A percentile compares a stretch with the other conserved stretches of the same genome.
These are phyloP conservation scores for Palythoa caribaeorum DNA, from an alignment of 92 coral and sea anemone species.

Conservation along the genomic window DNA sequence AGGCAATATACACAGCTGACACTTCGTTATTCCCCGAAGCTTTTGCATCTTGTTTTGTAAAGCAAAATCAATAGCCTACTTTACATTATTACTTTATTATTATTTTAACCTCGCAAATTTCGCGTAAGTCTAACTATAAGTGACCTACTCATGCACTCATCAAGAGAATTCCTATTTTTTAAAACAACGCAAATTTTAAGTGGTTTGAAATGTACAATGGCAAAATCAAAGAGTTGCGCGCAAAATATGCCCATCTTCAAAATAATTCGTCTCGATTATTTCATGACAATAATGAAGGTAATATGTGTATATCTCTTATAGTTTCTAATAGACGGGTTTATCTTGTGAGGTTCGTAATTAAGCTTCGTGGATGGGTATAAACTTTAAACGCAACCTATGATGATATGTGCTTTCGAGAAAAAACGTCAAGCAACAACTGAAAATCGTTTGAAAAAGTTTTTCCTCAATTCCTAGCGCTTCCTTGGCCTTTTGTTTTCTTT, in stretches of 20 bases:
- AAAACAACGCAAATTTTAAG: neutral
- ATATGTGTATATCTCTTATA: neutral
- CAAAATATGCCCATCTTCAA: neutral
- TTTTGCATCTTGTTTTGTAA: neutral
- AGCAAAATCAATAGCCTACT: neutral
- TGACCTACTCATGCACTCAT: neutral
- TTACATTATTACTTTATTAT: no score
- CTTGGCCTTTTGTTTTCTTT: slow-evolving; percentile 21
- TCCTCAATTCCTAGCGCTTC: neutral
- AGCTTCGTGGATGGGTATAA: neutral
- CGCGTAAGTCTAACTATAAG: neutral
- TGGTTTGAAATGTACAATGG: neutral
- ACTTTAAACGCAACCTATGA: neutral
- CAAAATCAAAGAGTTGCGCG: neutral
- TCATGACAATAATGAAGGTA: neutral
- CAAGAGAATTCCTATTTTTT: neutral
- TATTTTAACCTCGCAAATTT: neutral
- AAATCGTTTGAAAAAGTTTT: neutral
- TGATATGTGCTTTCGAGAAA: neutral
- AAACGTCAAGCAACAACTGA: neutral
- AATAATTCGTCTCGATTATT: neutral
- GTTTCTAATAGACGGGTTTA: neutral
- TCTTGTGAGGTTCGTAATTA: neutral
- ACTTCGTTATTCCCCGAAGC: neutral
- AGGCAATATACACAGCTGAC: neutral